Conservation (phyloP, 2,113 vertebrate species). For the Pelusios castaneus region DNA sequence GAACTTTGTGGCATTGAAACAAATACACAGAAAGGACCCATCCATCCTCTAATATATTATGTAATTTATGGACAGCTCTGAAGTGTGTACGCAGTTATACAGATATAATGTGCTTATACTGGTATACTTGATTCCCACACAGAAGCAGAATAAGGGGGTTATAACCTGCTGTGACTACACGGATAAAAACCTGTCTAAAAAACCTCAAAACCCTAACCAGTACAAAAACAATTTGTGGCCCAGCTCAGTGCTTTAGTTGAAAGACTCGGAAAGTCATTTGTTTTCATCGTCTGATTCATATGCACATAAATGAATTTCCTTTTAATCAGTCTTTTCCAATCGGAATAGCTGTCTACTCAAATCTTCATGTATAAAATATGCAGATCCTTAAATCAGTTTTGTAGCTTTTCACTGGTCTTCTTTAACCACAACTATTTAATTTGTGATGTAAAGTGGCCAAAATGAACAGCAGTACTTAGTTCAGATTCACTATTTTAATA, state of each 20-base stretch:
- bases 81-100: neutral
- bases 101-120: neutral
- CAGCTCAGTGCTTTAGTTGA: neutral
- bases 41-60: neutral
- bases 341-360: neutral
- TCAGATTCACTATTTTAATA: neutral
- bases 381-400: neutral
- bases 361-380: rapidly evolving
- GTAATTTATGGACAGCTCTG: neutral
- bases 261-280: neutral
- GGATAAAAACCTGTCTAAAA: neutral
- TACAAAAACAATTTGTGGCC: neutral
- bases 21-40: neutral
- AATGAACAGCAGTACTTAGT: neutral
- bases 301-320: neutral
- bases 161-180: neutral
- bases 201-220: neutral
- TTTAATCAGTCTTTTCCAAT: neutral
- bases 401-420: neutral
- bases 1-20: neutral
- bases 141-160: neutral
- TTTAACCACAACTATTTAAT: neutral
- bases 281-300: neutral
- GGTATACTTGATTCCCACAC: neutral
- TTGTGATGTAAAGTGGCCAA: neutral